Evolutionary conservation across 2,113 vertebrate genomes (phyloP), one percentile per base, ranked within the genome.

Genomic region (Oophaga pumilio): DNA sequence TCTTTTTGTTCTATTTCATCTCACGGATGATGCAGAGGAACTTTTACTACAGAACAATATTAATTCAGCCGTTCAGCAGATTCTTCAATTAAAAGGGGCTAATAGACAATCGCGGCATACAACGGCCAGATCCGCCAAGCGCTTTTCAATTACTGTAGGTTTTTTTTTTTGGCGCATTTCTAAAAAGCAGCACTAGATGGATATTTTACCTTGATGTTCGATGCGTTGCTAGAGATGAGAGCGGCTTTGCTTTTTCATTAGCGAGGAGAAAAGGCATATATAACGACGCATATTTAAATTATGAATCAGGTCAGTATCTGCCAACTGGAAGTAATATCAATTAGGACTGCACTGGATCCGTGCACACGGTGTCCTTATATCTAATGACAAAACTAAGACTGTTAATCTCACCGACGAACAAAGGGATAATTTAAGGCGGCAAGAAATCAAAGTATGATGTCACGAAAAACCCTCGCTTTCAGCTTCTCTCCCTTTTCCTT

Each of bases 311-410:
- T 94, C 91, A 91, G 93, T 95, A 92, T 95, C 94, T 95, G 95
- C 95, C 95, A 95, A 94, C 94, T 93, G 93, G 95, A 96, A 95
- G 95, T 94, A 94, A 92, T 95, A 96, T 95, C 95, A 96, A 96
- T 96, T 96, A 96, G 93, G 93, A 92, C 90, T 91, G 91, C 94
- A 93, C 93, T 95, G 94, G 94, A 95, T 95, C 50, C 93, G 92
- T 90, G 90, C 93, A 93, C 93, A 94, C 95, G 95, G 94, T 94
- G 91, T 93, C 93, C 95, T 95, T 95, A 95, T 94, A 95, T 95
- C 95, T 95, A 95, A 96, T 95, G 94, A 95, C 94, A 96, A 95
- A 95, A 94, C 93, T 94, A 90, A 91, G 94, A 94, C 94, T 94
- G 94, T 93, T 95, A 95, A 95, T 94, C 94, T 96, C 93, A 90